Evolutionary conservation across 2,888 invertebrate genomes (phyloP), one percentile per base, ranked within the genome.

Genomic region (Netelia melanura): DNA sequence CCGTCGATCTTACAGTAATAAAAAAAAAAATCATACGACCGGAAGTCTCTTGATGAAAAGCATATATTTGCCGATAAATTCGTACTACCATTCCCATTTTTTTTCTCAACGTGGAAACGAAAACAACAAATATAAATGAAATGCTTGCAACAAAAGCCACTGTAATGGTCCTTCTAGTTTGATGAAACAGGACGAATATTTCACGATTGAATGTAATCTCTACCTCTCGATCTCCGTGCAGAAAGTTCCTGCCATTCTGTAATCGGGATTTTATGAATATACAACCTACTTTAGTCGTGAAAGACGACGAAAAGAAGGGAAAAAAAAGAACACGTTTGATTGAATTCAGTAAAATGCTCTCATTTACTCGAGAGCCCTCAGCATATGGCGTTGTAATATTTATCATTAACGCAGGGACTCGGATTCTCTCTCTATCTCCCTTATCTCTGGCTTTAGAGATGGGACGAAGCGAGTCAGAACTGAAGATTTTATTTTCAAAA

Each of bases 131-230:
- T 43, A 58, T 25, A 43, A 25, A 71, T 38, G 38, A 52, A 64
- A 62, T 62, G 52, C 23, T 61, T 48, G 23, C 48, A 30, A 14
- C 11, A 43, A 38, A 81, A 81, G 81, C 67, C 65, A 17, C 30
- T 9, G 56, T 48, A 23, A 62, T 6, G 61, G 54, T 11, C 62
- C 44, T 74, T 48, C 43, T 11, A 1, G 52, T 23, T 75, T 52
- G 38, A 75, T 38, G 25, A 64, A 64, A n/a, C 38, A 25, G 17
- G 38, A 67, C 21, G 78, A 70, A 54, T 38, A 30, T 79, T 76
- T 48, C 21, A 61, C 62, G 54, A 56, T 62, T 79, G 64, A 83
- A 79, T 75, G 64, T 61, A 74, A 79, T 56, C 70, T 44, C 70
- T 56, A 43, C 56, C 68, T 54, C 30, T 10, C 68, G 30, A 83